These are phyloP conservation scores for Sipha flava DNA, from an alignment of 1,140 invertebrate genomes.

Conservation along the genomic window DNA sequence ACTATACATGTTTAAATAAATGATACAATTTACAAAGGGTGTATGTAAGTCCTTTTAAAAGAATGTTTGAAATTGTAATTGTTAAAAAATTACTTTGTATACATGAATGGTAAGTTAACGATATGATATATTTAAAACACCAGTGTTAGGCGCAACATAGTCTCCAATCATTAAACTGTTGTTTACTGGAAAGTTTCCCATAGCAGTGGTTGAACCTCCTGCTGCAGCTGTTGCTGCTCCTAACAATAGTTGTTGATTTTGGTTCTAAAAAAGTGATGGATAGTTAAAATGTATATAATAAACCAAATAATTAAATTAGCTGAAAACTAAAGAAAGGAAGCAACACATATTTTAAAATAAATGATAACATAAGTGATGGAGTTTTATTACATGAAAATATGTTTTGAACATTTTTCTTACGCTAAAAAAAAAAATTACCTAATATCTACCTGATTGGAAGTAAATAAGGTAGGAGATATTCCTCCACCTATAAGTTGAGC, in stretches of 20 bases:
- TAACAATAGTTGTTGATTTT: constrained; percentile 2
- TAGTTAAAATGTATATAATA: neutral
- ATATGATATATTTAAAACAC: constrained; percentile 42
- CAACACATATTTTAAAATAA: neutral
- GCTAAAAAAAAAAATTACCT: neutral
- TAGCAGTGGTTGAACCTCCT: neutral
- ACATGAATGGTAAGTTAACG: neutral
- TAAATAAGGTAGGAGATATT: constrained; percentile 59
- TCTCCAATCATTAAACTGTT: constrained; percentile 72
- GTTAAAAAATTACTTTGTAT: neutral
- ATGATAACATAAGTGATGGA: neutral
- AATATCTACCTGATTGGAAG: constrained; percentile 39
- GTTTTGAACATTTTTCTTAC: neutral
- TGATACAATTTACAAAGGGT: neutral
- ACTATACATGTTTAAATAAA: neutral
- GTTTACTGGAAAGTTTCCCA: constrained; percentile 55
- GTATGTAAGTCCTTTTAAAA: neutral
- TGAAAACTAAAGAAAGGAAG: neutral
- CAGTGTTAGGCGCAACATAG: constrained; percentile 56
- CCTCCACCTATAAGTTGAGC: constrained; percentile 64
- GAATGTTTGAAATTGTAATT: neutral
- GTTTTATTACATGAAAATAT: neutral
- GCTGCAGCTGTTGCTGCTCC: neutral
- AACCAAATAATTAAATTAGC: neutral
- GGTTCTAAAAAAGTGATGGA: constrained; percentile 43